Conservation (phyloP, 2,113 vertebrate species). For the Pygoscelis adeliae region DNA sequence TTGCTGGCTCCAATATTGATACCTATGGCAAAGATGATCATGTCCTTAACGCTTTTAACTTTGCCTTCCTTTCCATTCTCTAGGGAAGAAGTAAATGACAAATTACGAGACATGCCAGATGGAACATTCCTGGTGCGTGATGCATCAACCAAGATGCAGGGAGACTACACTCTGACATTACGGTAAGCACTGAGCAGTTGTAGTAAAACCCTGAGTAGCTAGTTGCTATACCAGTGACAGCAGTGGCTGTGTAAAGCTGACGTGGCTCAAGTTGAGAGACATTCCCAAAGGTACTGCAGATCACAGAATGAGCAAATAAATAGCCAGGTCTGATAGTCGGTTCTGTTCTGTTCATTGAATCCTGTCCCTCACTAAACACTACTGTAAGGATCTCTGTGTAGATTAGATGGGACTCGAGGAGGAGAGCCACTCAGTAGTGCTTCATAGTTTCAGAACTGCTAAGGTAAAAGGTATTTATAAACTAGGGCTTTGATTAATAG, state of each 20-base stretch:
- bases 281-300: neutral
- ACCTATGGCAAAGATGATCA: neutral
- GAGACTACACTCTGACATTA: conserved; percentile 92
- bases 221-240: neutral
- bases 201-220: neutral
- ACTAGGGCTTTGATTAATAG: neutral
- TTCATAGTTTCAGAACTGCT: neutral
- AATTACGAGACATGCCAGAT: conserved; percentile 90
- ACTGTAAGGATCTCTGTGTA: neutral
- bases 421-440: neutral
- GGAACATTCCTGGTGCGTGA: conserved; percentile 95
- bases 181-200: conserved; percentile 72
- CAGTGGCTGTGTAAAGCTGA: neutral
- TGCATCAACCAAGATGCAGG: conserved; percentile 93
- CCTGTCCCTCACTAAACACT: neutral
- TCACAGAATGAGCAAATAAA: neutral
- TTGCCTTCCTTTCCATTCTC: neutral
- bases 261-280: neutral
- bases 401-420: neutral
- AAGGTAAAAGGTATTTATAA: neutral
- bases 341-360: neutral
- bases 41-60: neutral
- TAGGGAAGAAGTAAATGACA: conserved; percentile 96
- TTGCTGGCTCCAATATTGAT: neutral
- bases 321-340: neutral